Evolutionary conservation across 2,797 vertebrate genomes (phyloP).

Genomic region (Tamandua tetradactyla): DNA sequence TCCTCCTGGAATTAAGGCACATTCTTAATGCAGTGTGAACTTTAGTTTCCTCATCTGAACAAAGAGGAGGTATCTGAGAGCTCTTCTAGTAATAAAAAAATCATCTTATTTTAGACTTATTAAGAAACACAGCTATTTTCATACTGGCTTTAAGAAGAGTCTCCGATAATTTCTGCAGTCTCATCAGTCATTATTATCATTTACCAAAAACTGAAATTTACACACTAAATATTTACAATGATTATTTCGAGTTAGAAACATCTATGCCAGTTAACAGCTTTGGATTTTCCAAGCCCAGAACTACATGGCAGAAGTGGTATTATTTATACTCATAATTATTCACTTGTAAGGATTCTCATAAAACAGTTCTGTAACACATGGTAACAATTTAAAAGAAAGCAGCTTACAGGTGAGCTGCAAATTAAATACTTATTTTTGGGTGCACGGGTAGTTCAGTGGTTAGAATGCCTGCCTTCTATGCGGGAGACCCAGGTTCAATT

Average conservation of each 20-base stretch:
- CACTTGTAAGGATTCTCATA: background rate
- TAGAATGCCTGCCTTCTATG: no score
- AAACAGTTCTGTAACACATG: background rate
- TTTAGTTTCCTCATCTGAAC: background rate
- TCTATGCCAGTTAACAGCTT: background rate
- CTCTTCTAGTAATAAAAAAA: background rate
- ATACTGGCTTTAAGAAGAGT: background rate
- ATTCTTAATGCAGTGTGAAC: background rate
- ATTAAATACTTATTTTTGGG: no score
- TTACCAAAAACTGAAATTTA: constrained; percentile 25
- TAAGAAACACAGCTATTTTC: background rate
- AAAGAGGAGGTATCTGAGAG: background rate
- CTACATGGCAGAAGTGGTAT: background rate
- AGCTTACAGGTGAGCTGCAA: background rate
- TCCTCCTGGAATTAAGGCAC: background rate
- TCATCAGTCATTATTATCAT: constrained; percentile 8
- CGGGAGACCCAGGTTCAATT: no score
- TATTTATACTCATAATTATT: background rate
- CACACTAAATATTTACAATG: background rate
- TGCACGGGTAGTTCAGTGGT: no score
- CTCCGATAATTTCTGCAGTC: background rate
- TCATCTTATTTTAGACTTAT: background rate
- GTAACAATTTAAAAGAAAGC: background rate
- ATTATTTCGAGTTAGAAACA: constrained; percentile 24
- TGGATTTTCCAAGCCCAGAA: background rate